Conservation (phyloP, 53 echinoderm and acorn worm genomes). For the Apostichopus leukothele region DNA sequence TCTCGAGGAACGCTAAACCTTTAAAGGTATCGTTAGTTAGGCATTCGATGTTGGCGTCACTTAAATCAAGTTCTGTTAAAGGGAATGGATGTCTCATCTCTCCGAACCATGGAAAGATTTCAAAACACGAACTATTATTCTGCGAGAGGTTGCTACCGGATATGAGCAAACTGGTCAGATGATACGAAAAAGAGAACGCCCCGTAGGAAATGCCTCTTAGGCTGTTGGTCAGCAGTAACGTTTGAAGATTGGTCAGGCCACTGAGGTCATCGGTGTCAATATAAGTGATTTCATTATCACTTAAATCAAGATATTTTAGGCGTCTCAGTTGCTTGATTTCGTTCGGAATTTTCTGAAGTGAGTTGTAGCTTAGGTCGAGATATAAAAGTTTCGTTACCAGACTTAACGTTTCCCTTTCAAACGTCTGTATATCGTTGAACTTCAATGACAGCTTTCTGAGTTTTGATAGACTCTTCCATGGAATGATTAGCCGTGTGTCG, state of each 20-base stretch:
- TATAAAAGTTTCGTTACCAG: neutral
- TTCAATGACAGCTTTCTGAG: conserved; percentile 7
- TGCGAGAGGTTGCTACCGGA: conserved; percentile 3
- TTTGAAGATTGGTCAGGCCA: neutral
- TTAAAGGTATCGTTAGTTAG: neutral
- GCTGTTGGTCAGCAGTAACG: neutral
- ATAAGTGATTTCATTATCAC: neutral
- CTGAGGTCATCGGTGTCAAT: neutral
- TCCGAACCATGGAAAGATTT: conserved; percentile 15
- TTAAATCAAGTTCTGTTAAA: neutral
- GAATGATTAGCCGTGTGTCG: neutral
- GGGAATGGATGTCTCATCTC: neutral
- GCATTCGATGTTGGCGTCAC: neutral
- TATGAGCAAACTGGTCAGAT: neutral
- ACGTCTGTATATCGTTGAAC: neutral
- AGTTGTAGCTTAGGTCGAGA: conserved; percentile 3
- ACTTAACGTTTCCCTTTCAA: neutral
- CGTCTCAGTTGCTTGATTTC: neutral
- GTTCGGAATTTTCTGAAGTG: neutral
- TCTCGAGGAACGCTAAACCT: neutral
- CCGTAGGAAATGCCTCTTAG: neutral
- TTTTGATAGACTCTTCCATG: neutral
- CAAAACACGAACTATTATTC: neutral
- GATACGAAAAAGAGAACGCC: neutral
- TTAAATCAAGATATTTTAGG: conserved; percentile 30